A percentile compares a stretch with the other conserved stretches of the same genome.
Conservation (phyloP, 2,888 invertebrate genomes). For the Lysandra bellargus region DNA sequence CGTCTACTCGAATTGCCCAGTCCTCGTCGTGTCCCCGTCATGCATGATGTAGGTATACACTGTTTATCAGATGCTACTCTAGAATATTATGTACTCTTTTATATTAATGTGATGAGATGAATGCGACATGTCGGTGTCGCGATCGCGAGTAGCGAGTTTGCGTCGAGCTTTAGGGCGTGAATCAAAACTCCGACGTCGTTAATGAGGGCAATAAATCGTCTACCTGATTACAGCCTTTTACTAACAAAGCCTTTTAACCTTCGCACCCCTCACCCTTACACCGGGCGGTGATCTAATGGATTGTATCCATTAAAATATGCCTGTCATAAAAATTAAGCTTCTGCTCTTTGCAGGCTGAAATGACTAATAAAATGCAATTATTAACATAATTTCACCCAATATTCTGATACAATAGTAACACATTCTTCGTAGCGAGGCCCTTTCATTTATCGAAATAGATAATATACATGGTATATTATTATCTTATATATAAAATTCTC, state of each 20-base stretch:
- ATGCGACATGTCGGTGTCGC: not conserved
- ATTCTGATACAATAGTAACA: not conserved
- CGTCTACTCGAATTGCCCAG: no score
- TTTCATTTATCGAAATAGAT: no score
- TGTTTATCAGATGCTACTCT: no score
- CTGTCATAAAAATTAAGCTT: conserved; percentile 15
- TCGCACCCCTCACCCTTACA: not conserved
- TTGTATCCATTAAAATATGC: conserved; percentile 10
- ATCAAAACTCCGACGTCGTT: conserved; percentile 1
- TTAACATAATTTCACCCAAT: not conserved
- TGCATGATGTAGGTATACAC: no score
- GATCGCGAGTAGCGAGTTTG: not conserved
- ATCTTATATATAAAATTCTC: no score
- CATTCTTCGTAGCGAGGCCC: not conserved
- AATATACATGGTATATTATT: no score
- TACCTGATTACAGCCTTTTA: conserved; percentile 7
- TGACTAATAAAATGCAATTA: not conserved
- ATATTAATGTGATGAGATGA: not conserved
- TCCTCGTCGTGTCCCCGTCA: no score
- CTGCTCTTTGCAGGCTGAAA: not conserved
- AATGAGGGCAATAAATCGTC: conserved; percentile 20
- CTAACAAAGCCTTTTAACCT: conserved; percentile 21
- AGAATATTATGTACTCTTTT: not conserved
- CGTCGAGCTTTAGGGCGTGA: not conserved
- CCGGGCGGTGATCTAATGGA: not conserved